A percentile compares a stretch with the other conserved stretches of the same genome.
Evolutionary conservation across 2,888 invertebrate species (phyloP).

Genomic region (Lycophotia porphyrea): DNA sequence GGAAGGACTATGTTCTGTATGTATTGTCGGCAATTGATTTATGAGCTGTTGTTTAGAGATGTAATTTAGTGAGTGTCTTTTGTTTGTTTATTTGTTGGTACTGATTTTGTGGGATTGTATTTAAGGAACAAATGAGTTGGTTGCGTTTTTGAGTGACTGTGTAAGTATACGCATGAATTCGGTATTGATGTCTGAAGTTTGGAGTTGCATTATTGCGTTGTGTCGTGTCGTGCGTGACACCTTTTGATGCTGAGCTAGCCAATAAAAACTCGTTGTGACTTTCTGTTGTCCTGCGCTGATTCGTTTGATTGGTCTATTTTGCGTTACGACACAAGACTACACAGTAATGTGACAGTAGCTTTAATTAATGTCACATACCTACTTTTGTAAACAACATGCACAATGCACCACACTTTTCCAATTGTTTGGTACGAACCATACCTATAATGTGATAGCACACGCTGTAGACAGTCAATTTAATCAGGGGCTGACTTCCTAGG

Average conservation of each 20-base stretch:
- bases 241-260: not conserved
- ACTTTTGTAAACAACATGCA: not conserved
- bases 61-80: slow-evolving; percentile 44
- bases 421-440: not conserved
- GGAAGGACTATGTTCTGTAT: slow-evolving; percentile 53
- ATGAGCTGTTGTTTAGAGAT: slow-evolving; percentile 50
- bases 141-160: not conserved
- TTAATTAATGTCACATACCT: not conserved
- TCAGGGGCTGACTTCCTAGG: not conserved
- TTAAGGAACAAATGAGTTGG: not conserved
- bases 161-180: too few relatives aligned
- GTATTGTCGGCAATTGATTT: slow-evolving; percentile 64
- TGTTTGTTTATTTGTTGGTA: slow-evolving; percentile 23
- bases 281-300: not conserved
- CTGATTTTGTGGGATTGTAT: not conserved
- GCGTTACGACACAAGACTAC: not conserved
- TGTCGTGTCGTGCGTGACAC: too few relatives aligned
- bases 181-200: not conserved
- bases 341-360: not conserved
- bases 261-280: not conserved
- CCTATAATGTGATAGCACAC: not conserved
- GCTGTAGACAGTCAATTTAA: not conserved
- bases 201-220: not conserved
- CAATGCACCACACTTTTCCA: not conserved
- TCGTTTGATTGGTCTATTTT: not conserved